Base-by-base conservation (phyloP, 2,888 invertebrate genomes). In the Heliconius cydno region DNA sequence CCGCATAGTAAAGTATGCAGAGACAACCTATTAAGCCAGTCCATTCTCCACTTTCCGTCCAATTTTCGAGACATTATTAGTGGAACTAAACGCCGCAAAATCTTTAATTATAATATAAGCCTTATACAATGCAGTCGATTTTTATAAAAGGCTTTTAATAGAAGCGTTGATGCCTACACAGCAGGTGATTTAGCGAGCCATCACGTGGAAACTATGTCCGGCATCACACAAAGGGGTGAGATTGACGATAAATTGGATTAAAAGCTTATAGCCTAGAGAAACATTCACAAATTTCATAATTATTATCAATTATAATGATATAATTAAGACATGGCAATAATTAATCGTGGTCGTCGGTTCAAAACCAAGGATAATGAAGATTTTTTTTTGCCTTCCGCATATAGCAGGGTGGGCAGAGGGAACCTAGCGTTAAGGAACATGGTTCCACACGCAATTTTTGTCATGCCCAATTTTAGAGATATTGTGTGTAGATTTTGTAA, bases 141-240 rank as follows among this genome's bases (percentile, higher is more conserved):
- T 73, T 63, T 46, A 66, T 79, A 66, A 60, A 38, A 72, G 52
- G 52, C 72, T 19, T 25, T 63, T 75, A 38, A 71, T 28, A 74
- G 65, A 60, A 38, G 72, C 79, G 74, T 71, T 81, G 83, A 83
- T 80, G 83, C 80, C 67, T 80, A 76, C 79, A 77, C 80, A 82
- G 79, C 81, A 82, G 83, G 71, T 84, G 84, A 84, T 81, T 81
- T 81, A 77, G 79, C 82, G 82, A 75, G 78, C 82, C 79, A 80
- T 85, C 83, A 82, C 76, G 41, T 82, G 84, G 85, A 85, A 85
- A 83, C 80, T 79, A 81, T 80, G 75, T 75, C 75, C 75, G 46
- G 83, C 84, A 81, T 79, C 63, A 63, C 81, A 81, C 76, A 76
- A 79, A 76, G 80, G 78, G 73, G 74, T 79, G 68, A 75, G 66